Evolutionary conservation across 1,140 invertebrate species (phyloP).

Genomic region (Zaprionus capensis): DNA sequence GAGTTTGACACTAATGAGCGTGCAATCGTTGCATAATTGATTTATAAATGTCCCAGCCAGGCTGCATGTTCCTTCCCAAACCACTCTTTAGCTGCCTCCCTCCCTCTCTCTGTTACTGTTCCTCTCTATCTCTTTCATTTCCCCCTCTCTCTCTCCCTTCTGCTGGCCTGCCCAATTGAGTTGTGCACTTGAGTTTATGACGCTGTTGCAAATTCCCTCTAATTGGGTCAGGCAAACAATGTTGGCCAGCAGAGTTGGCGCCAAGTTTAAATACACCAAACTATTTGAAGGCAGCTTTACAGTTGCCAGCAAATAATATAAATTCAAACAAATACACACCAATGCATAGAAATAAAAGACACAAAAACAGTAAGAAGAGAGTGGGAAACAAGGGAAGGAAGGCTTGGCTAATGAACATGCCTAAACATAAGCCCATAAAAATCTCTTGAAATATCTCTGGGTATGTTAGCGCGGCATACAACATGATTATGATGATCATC

Average conservation of each 20-base stretch:
- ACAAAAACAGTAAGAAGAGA: background rate
- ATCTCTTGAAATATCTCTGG: constrained; percentile 38
- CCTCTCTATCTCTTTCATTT: constrained; percentile 1
- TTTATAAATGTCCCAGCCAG: constrained; percentile 68
- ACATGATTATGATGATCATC: constrained; percentile 25
- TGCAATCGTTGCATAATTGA: constrained; percentile 82
- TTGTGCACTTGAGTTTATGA: constrained; percentile 72
- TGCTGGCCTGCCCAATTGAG: constrained; percentile 20
- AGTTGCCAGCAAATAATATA: constrained; percentile 29
- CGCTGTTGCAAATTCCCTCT: constrained; percentile 63
- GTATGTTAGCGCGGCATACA: constrained; percentile 15
- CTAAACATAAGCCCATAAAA: constrained; percentile 52
- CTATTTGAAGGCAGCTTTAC: constrained; percentile 34
- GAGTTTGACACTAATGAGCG: constrained; percentile 81
- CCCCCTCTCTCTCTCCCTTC: background rate
- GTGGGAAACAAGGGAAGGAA: background rate
- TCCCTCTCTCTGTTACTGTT: background rate
- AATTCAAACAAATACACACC: constrained; percentile 19
- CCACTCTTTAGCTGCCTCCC: background rate
- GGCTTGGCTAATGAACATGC: constrained; percentile 17
- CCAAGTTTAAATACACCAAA: constrained; percentile 33
- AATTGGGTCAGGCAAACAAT: constrained; percentile 79
- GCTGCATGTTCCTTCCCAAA: background rate
- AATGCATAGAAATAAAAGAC: constrained; percentile 31
- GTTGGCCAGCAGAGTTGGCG: background rate